These are phyloP conservation scores for Marisa cornuarietis DNA, from an alignment of 1,140 invertebrate genomes.

Conservation along the genomic window DNA sequence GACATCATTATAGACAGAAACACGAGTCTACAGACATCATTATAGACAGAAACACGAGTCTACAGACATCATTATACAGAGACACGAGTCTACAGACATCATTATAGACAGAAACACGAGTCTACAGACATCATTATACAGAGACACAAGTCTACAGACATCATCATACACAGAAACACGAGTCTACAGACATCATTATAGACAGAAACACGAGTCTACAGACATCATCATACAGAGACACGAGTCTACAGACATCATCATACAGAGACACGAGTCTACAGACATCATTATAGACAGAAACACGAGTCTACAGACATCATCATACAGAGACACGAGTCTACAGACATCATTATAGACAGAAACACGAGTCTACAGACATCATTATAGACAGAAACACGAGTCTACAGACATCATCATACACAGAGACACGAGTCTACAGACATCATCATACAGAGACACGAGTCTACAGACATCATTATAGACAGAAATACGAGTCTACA, in stretches of 20 bases:
- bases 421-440: slow-evolving; percentile 3
- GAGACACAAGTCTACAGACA: background rate
- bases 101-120: slow-evolving; percentile 1
- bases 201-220: slow-evolving; percentile 3
- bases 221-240: background rate
- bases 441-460: background rate
- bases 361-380: background rate
- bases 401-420: background rate
- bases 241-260: background rate
- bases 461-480: background rate
- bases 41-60: slow-evolving; percentile 1
- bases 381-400: slow-evolving; percentile 1
- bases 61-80: background rate
- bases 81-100: background rate
- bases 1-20: background rate
- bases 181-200: background rate
- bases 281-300: background rate
- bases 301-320: background rate
- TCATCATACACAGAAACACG: slow-evolving; percentile 4
- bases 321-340: background rate
- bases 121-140: background rate
- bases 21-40: background rate
- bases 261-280: slow-evolving; percentile 2
- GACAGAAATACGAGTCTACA: slow-evolving; percentile 1
- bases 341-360: slow-evolving; percentile 1